Base-by-base conservation (phyloP, 2,797 vertebrate genomes). In the Borostomias antarcticus region DNA sequence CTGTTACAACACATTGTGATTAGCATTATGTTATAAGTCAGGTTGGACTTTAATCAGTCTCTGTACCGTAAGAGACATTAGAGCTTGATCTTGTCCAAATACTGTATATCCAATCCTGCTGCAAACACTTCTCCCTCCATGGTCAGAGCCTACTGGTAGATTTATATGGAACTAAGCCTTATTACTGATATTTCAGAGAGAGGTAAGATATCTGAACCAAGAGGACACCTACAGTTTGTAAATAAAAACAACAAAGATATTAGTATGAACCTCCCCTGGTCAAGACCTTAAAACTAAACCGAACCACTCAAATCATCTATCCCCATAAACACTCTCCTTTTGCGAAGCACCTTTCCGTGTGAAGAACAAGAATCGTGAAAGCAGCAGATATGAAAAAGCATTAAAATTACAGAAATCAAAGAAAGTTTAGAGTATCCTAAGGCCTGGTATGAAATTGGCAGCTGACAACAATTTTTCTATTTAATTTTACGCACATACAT, bases 361-460 rank as follows among this genome's bases (percentile, higher is more conserved):
- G 69, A 74, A 33, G 51, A 61, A 78, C 69, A 25, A 73, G 66
- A 66, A 29, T 37, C 59, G 48, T 78, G 62, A 85, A 85, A 82
- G 78, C 75, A 83, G 79, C 72, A 83, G 85, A 90, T 82, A 84
- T 82, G 68, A 79, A 78, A 68, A 58, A 64, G 66, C 66, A 83
- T 13, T 80, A 72, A 43, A 51, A 67, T 80, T 63, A 79, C 48
- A 71, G 65, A 82, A 60, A 86, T 77, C 68, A 86, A 83, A 84
- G 70, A 69, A 86, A 72, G 73, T 82, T 83, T 76, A 68, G 69
- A 86, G 81, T 71, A 89, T 88, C 78, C 82, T 89, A 91, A 92
- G 91, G 91, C 89, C 85, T 88, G 84, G n/a, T 87, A 86, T 88
- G 81, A 89, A 86, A 81, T 91, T 92, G 91, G 91, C 91, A 91